Conservation (phyloP, 2,113 vertebrate genomes). For the Stigmatopora argus region DNA sequence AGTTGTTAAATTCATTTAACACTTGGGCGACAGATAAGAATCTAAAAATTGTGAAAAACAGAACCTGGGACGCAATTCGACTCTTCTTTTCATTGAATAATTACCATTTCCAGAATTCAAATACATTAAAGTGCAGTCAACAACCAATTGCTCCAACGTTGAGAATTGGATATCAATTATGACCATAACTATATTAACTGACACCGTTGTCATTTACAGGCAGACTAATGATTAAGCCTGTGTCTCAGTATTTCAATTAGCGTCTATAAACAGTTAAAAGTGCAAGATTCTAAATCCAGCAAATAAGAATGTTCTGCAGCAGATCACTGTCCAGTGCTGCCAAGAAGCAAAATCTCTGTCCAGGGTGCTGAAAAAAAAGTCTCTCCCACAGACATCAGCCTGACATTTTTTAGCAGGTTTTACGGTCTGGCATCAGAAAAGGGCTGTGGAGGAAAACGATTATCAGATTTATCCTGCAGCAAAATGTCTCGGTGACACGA, state of each 20-base stretch:
- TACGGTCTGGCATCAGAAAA: constrained; percentile 5
- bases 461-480: constrained; percentile 15
- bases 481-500: constrained; percentile 27
- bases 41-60: background rate
- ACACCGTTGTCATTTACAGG: background rate
- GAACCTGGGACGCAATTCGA: background rate
- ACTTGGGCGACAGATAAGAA: background rate
- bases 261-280: background rate
- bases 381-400: background rate
- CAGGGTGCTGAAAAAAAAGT: constrained; percentile 34
- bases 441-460: background rate
- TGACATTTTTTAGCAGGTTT: constrained; percentile 10
- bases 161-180: background rate
- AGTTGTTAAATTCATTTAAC: background rate
- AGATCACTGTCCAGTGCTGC: constrained; percentile 7
- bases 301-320: constrained; percentile 23
- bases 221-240: background rate
- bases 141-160: background rate
- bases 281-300: background rate
- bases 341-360: constrained; percentile 28
- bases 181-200: background rate
- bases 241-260: background rate
- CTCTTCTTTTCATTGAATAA: background rate
- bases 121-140: background rate
- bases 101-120: background rate